A percentile compares a stretch with the other conserved stretches of the same genome.
Conservation (phyloP, 2,113 vertebrate species). For the Platichthys stellatus region DNA sequence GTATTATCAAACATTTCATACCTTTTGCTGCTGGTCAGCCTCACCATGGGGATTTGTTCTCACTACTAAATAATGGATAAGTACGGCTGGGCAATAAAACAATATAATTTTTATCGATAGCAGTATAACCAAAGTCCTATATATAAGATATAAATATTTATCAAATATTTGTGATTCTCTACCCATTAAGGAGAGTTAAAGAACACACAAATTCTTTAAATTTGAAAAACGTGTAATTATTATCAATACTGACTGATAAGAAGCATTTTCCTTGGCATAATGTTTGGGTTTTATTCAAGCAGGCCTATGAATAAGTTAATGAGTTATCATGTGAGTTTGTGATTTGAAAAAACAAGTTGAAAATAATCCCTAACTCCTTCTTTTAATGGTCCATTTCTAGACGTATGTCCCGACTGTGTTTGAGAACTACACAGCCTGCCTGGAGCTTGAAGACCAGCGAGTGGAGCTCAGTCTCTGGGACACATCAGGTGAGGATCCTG, state of each 20-base stretch:
- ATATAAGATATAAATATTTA: no score
- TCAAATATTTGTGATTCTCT: no score
- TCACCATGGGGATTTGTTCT: not conserved
- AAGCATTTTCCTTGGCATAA: no score
- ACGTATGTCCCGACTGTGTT: slow-evolving; percentile 96
- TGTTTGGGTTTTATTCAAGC: no score
- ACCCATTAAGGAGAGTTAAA: no score
- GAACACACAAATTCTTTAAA: no score
- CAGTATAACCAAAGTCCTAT: no score
- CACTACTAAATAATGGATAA: not conserved
- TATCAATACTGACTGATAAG: no score
- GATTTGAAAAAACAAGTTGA: not conserved
- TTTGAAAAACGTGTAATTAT: no score
- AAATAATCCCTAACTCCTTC: not conserved
- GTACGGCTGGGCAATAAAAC: no score
- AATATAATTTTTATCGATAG: not conserved
- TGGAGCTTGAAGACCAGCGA: slow-evolving; percentile 93
- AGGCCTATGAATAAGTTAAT: not conserved
- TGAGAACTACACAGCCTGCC: slow-evolving; percentile 95
- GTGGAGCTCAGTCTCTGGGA: slow-evolving; percentile 97
- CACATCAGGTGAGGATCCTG: slow-evolving; percentile 88
- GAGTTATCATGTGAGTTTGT: not conserved
- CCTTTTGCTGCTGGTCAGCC: not conserved
- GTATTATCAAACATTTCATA: not conserved
- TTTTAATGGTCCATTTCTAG: slow-evolving; percentile 73